phyloP scores from a whole-genome alignment of 2,113 vertebrate species.

The Caloenas nicobarica region DNA sequence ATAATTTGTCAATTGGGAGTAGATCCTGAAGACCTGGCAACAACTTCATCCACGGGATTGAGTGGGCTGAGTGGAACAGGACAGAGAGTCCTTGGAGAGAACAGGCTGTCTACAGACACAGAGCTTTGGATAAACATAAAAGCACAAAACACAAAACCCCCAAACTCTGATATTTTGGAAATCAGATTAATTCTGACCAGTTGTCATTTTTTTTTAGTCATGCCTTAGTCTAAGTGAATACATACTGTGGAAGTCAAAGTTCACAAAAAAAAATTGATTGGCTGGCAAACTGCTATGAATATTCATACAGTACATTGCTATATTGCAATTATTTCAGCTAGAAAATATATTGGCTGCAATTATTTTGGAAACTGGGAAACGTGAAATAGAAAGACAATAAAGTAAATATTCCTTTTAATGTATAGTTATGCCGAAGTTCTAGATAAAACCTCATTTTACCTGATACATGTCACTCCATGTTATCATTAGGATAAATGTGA shows the following conservation, averaged over 20 bases:
- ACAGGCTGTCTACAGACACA: neutral
- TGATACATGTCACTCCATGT: neutral
- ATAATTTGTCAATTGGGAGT: neutral
- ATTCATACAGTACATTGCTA: neutral
- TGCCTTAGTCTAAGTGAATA: neutral
- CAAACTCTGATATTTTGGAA: neutral
- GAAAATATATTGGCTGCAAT: neutral
- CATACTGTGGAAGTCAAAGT: neutral
- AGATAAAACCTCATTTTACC: neutral
- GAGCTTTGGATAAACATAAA: neutral
- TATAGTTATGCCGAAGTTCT: neutral
- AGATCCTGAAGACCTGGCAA: neutral
- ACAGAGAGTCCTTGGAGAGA: neutral
- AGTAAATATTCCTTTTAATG: neutral
- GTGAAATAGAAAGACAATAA: neutral
- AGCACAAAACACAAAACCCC: neutral
- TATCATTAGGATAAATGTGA: neutral
- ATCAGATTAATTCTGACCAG: neutral
- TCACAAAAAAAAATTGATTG: neutral
- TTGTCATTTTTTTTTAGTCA: neutral
- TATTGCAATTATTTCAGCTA: neutral
- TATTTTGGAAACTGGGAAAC: neutral
- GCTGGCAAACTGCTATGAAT: neutral
- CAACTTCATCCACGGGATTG: neutral
- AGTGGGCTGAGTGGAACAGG: neutral